Evolutionary conservation across 1,140 invertebrate genomes (phyloP), one percentile per base, ranked within the genome.

Genomic region (Calosoma granatense): DNA sequence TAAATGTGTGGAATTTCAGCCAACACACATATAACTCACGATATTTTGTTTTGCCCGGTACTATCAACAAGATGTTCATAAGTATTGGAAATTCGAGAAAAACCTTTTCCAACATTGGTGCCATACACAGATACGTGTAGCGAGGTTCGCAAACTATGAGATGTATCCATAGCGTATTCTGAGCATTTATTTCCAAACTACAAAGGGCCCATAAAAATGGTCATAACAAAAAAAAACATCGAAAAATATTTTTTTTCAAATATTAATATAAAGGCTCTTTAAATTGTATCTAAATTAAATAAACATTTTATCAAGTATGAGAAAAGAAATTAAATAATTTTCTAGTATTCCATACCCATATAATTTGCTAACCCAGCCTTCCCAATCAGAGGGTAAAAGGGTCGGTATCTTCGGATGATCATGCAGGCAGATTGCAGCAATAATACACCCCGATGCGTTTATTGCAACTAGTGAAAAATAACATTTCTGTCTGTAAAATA

Each of bases 161-260:
- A 60, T 81, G 79, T 22, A 82, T 62, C 64, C 80, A 82, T 26
- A 81, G 63, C 0, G 78, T 74, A 58, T 80, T 79, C 15, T 73
- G 65, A 20, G 74, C 60, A 22, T 68, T 74, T 55, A 75, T 54
- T 59, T 66, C 64, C 19, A 71, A 39, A 22, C 26, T 23, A 56
- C 15, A 26, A 51, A 30, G 20, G 3, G n/a, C 12, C 12, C 12
- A 54, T 20, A n/a, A n/a, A n/a, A n/a, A n/a, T n/a, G n/a, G n/a
- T n/a, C n/a, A n/a, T n/a, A n/a, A n/a, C n/a, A 51, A 57, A 15
- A 1, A 22, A 2, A 1, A 55, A 6, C 19, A 14, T 9, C 1
- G 1, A 43, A 19, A 47, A 19, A 26, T 20, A 11, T 20, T 41
- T 14, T 56, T 6, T 20, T 54, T 59, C 51, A 14, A 22, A 17